Conservation (phyloP, 2,113 vertebrate genomes). For the Coptodon rendalli region DNA sequence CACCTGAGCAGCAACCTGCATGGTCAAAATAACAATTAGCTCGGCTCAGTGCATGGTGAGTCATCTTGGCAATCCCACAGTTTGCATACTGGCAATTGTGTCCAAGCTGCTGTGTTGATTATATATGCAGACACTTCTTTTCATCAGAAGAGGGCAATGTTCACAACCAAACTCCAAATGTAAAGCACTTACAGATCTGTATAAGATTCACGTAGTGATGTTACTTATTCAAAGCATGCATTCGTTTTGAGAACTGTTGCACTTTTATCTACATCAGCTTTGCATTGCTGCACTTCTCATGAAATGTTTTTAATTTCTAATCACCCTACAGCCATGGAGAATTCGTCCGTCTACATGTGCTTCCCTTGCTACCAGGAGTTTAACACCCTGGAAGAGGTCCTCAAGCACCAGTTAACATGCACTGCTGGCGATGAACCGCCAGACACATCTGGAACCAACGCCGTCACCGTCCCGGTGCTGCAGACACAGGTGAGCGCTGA, state of each 20-base stretch:
- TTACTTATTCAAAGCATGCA: slow-evolving; percentile 17
- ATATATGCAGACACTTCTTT: slow-evolving; percentile 48
- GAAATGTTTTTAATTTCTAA: slow-evolving; percentile 25
- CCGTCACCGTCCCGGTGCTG: slow-evolving; percentile 15
- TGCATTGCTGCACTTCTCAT: slow-evolving; percentile 8
- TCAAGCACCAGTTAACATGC: slow-evolving; percentile 83
- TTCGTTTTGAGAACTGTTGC: slow-evolving; percentile 27
- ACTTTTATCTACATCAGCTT: slow-evolving; percentile 19
- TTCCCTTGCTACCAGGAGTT: slow-evolving; percentile 89
- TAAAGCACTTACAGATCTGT: not conserved
- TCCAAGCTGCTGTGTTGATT: slow-evolving; percentile 36
- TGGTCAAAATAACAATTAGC: slow-evolving; percentile 59
- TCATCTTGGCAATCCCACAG: slow-evolving; percentile 46
- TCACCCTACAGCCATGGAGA: slow-evolving; percentile 60
- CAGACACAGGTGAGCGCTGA: slow-evolving; percentile 46
- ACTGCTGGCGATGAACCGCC: slow-evolving; percentile 63
- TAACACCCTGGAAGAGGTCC: slow-evolving; percentile 83
- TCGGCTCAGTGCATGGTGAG: slow-evolving; percentile 33
- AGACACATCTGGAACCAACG: slow-evolving; percentile 12
- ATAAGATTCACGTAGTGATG: not conserved
- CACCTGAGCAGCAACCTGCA: slow-evolving; percentile 34
- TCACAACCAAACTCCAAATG: slow-evolving; percentile 41
- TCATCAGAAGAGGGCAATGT: slow-evolving; percentile 69
- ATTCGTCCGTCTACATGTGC: slow-evolving; percentile 83
- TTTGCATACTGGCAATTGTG: slow-evolving; percentile 16